phyloP scores from a whole-genome alignment of 2,888 invertebrate genomes.

The Erebia palarica region DNA sequence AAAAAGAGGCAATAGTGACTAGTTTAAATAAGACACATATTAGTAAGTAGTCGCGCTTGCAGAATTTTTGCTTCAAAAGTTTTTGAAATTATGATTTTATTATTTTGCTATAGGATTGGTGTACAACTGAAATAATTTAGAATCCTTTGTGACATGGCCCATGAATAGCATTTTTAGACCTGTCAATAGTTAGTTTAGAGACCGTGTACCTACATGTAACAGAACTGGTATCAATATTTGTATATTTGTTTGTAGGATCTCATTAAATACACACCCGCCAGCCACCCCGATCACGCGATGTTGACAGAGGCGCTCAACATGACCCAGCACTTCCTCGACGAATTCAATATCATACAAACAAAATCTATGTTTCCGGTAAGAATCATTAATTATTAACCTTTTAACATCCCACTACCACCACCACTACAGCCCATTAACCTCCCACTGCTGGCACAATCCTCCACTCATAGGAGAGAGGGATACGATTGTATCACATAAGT shows the following conservation, averaged over 20 bases:
- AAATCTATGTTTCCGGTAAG: constrained; percentile 91
- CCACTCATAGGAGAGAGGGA: too few relatives aligned
- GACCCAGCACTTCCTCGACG: constrained; percentile 95
- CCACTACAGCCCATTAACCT: too few relatives aligned
- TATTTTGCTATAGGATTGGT: not conserved
- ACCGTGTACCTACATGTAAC: not conserved
- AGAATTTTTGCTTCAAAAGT: too few relatives aligned
- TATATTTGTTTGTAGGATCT: constrained; percentile 83
- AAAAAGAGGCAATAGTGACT: too few relatives aligned
- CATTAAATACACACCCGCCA: constrained; percentile 89
- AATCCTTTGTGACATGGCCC: too few relatives aligned
- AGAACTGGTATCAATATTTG: not conserved
- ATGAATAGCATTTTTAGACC: not conserved
- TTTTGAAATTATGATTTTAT: too few relatives aligned
- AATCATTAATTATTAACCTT: constrained; percentile 33
- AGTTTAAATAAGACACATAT: too few relatives aligned
- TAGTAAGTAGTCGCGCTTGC: too few relatives aligned
- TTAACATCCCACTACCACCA: too few relatives aligned
- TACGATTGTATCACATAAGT: too few relatives aligned
- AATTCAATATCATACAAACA: constrained; percentile 93
- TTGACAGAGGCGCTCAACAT: constrained; percentile 90
- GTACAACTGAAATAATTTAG: not conserved
- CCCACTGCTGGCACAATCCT: too few relatives aligned
- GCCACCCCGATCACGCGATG: constrained; percentile 90
- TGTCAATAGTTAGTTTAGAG: not conserved